phyloP scores from a whole-genome alignment of 64 coral and sea anemone genomes.

The Stichodactyla mertensii region DNA sequence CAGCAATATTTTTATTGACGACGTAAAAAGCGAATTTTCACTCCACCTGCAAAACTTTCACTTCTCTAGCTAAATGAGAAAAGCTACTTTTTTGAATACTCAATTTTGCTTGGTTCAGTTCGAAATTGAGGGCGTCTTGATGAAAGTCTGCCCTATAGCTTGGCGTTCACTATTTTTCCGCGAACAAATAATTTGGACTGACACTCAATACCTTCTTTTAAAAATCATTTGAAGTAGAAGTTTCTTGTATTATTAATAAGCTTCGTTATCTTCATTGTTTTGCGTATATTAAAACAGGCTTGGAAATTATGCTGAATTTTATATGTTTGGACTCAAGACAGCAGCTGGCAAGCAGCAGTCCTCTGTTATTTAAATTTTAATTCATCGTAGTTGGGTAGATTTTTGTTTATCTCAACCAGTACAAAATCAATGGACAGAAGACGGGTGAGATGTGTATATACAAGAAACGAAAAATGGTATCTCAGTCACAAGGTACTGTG shows the following conservation, averaged over 20 bases:
- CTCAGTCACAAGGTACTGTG: neutral
- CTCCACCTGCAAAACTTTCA: neutral
- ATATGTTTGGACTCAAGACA: neutral
- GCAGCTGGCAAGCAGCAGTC: neutral
- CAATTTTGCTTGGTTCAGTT: neutral
- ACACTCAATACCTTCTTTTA: neutral
- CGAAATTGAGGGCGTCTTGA: neutral
- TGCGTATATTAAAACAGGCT: conserved; percentile 28
- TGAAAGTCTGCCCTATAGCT: neutral
- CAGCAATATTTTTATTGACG: neutral
- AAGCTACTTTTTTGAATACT: neutral
- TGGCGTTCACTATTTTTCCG: neutral
- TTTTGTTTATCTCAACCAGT: conserved; percentile 10
- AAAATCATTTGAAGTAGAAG: neutral
- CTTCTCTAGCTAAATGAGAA: neutral
- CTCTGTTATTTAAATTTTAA: conserved; percentile 25
- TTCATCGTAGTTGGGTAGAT: neutral
- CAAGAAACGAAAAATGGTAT: neutral
- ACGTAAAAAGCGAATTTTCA: neutral
- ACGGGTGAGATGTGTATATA: neutral
- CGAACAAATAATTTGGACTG: neutral
- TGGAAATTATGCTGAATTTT: conserved; percentile 21
- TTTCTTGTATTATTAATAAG: conserved; percentile 15
- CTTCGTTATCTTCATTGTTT: conserved; percentile 4
- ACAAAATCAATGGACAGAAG: neutral